Evolutionary conservation across 2,113 vertebrate species (phyloP).

Genomic region (Myotis brandtii): DNA sequence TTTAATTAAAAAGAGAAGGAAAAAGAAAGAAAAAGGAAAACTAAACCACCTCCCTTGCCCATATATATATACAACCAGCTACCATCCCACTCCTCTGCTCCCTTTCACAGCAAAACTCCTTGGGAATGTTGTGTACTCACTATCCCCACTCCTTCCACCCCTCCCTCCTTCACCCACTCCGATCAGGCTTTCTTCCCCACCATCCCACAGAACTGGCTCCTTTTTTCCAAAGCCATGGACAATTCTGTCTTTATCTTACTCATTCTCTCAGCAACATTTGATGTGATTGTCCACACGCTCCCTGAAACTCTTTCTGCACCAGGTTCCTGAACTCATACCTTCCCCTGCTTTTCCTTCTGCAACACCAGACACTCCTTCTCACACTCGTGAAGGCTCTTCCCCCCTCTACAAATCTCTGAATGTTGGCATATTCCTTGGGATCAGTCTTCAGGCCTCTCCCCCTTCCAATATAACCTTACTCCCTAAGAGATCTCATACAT

Average conservation of each 20-base stretch:
- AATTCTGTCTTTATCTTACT: not conserved
- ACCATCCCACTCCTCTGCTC: not conserved
- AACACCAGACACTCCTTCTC: not conserved
- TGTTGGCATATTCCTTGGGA: not conserved
- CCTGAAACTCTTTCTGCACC: not conserved
- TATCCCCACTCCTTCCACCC: not conserved
- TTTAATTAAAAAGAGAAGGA: not conserved
- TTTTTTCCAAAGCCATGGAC: not conserved
- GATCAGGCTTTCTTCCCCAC: not conserved
- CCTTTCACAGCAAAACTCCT: not conserved
- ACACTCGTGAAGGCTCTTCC: not conserved
- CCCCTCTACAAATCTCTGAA: not conserved
- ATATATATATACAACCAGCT: not conserved
- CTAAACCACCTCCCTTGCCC: not conserved
- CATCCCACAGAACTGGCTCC: not conserved
- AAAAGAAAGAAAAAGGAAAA: not conserved
- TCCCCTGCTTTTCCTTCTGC: not conserved
- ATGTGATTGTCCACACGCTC: not conserved
- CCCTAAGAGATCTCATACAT: not conserved
- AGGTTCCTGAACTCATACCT: not conserved
- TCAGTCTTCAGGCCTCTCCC: not conserved
- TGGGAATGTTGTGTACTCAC: not conserved
- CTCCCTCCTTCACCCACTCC: not conserved
- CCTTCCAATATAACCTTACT: not conserved
- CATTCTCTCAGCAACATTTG: not conserved